These are phyloP conservation scores for Dendrolimus kikuchii DNA, from an alignment of 1,140 invertebrate species.

Conservation along the genomic window DNA sequence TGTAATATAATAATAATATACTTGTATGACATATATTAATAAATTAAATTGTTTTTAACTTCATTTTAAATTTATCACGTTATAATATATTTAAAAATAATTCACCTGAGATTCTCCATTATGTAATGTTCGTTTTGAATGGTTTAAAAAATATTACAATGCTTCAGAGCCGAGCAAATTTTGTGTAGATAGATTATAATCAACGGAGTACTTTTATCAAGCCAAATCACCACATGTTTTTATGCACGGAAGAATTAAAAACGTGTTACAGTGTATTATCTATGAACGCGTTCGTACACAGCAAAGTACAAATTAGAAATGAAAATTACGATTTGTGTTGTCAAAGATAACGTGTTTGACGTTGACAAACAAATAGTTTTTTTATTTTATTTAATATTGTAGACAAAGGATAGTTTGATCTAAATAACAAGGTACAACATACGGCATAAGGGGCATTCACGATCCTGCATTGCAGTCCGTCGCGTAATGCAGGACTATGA, in stretches of 20 bases:
- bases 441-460: no score
- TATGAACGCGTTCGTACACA: neutral
- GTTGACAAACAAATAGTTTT: no score
- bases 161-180: neutral
- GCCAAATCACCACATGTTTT: slow-evolving; percentile 43
- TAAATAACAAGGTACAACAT: no score
- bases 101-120: slow-evolving; percentile 45
- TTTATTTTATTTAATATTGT: no score
- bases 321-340: no score
- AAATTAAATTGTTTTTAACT: no score
- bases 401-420: no score
- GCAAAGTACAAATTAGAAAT: slow-evolving; percentile 7
- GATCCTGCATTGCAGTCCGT: no score
- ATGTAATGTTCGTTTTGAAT: slow-evolving; percentile 37
- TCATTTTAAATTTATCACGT: slow-evolving; percentile 15
- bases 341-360: no score
- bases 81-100: slow-evolving; percentile 29
- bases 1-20: no score
- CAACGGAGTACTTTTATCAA: slow-evolving; percentile 7
- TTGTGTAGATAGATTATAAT: slow-evolving; percentile 1
- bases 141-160: slow-evolving; percentile 1
- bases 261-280: slow-evolving; percentile 24
- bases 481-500: no score
- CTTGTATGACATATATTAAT: no score
- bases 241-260: slow-evolving; percentile 25